Evolutionary conservation across 2,888 invertebrate species (phyloP).

Genomic region (Steinernema carpocapsae): DNA sequence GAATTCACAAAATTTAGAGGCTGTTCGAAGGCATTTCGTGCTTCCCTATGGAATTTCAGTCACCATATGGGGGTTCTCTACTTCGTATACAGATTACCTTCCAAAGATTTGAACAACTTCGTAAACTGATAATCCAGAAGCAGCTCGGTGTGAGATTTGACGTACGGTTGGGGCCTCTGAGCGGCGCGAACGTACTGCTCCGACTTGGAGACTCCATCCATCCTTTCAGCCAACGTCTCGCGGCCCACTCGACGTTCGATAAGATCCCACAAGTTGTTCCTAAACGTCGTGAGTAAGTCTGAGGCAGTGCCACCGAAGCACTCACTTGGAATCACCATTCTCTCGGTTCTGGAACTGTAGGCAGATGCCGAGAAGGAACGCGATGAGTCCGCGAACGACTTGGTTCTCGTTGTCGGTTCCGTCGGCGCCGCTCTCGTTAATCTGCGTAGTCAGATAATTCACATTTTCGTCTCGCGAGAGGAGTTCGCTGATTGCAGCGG

Average conservation of each 20-base stretch:
- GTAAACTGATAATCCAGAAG: slow-evolving; percentile 94
- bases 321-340: slow-evolving; percentile 47
- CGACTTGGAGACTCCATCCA: slow-evolving; percentile 84
- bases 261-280: slow-evolving; percentile 42
- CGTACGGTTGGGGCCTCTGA: slow-evolving; percentile 88
- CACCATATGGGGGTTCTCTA: too few relatives aligned
- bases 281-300: slow-evolving; percentile 23
- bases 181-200: slow-evolving; percentile 88
- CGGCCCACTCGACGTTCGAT: slow-evolving; percentile 83
- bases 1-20: too few relatives aligned
- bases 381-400: slow-evolving; percentile 85
- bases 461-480: slow-evolving; percentile 72
- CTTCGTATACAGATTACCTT: too few relatives aligned
- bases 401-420: slow-evolving; percentile 78
- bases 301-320: neutral
- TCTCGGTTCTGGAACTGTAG: slow-evolving; percentile 77
- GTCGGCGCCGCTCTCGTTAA: slow-evolving; percentile 80
- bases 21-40: too few relatives aligned
- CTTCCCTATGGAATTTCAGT: too few relatives aligned
- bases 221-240: slow-evolving; percentile 84
- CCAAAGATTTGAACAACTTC: slow-evolving; percentile 77
- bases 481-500: slow-evolving; percentile 82
- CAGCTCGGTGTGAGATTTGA: slow-evolving; percentile 79
- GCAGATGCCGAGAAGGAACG: slow-evolving; percentile 89
- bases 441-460: slow-evolving; percentile 62